Conservation (phyloP, 2,888 invertebrate genomes). For the Limnephilus lunatus region DNA sequence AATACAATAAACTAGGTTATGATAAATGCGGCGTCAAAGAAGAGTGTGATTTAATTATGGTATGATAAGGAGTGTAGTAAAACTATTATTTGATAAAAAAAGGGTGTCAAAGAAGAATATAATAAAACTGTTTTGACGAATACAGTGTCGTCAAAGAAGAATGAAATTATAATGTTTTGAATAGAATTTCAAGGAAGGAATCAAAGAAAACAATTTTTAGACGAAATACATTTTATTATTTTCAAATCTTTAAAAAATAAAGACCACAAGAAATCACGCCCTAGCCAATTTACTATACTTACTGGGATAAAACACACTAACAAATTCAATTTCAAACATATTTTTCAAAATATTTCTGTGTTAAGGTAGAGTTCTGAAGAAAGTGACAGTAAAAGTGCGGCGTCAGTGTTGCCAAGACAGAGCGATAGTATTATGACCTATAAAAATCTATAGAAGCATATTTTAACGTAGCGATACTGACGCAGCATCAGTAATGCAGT, state of each 20-base stretch:
- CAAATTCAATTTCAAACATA: background rate
- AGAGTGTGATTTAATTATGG: too few relatives aligned
- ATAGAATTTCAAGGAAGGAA: background rate
- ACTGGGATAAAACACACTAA: background rate
- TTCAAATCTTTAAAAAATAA: background rate
- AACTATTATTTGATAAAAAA: too few relatives aligned
- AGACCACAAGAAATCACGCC: background rate
- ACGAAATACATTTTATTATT: constrained; percentile 2
- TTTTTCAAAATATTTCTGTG: background rate
- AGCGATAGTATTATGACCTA: too few relatives aligned
- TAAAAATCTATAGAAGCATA: too few relatives aligned
- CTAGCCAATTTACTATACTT: background rate
- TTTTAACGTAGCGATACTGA: background rate
- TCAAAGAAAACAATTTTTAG: background rate
- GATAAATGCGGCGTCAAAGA: too few relatives aligned
- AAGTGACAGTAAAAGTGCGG: too few relatives aligned
- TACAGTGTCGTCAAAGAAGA: background rate
- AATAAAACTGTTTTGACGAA: too few relatives aligned
- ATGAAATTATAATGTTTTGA: background rate
- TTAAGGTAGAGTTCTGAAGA: background rate
- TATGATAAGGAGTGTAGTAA: too few relatives aligned
- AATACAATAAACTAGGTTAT: too few relatives aligned
- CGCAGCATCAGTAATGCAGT: too few relatives aligned
- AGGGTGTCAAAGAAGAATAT: too few relatives aligned
- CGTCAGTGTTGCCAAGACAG: too few relatives aligned